Evolutionary conservation across 2,797 vertebrate genomes (phyloP), one percentile per base, ranked within the genome.

Genomic region (Fistularia commersonii): DNA sequence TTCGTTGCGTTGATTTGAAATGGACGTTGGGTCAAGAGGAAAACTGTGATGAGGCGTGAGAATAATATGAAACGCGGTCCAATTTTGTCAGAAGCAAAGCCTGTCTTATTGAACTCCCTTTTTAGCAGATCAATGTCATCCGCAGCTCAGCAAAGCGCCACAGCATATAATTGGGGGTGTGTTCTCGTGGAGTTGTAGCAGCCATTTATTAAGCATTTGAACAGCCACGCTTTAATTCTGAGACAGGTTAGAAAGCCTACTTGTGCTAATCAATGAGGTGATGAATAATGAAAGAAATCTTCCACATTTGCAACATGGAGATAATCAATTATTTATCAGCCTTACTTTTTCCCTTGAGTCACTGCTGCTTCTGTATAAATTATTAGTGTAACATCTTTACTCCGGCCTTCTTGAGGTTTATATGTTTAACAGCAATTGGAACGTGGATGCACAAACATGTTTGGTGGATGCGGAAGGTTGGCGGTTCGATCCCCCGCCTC

Each of bases 171-270:
- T 84, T 73, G 74, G 83, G 72, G 80, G 81, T 78, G 60, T 72
- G 68, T 82, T 79, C 78, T 72, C 65, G 80, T 70, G 57, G 69
- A 77, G 65, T 68, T 53, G 54, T 67, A 37, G 46, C 37, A 61
- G 61, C 44, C 76, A 76, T 88, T 88, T 83, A 90, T 91, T 88
- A 87, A 77, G 46, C 41, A 48, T 72, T 79, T 85, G 72, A 84
- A 89, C 82, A 69, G 63, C 59, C 69, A 55, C 41, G 42, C 48
- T 77, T 86, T 85, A 83, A 83, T 84, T 70, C 74, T 45, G 45
- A 58, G 63, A 65, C 62, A 77, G 69, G 77, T 81, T 81, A 76
- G 74, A 72, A 72, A 77, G 54, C 68, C 48, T 57, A 42, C 57
- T 63, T 51, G 64, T 60, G 34, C 56, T 70, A 73, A 81, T 87